Conservation (phyloP, 2,888 invertebrate species). For the Vanessa cardui region DNA sequence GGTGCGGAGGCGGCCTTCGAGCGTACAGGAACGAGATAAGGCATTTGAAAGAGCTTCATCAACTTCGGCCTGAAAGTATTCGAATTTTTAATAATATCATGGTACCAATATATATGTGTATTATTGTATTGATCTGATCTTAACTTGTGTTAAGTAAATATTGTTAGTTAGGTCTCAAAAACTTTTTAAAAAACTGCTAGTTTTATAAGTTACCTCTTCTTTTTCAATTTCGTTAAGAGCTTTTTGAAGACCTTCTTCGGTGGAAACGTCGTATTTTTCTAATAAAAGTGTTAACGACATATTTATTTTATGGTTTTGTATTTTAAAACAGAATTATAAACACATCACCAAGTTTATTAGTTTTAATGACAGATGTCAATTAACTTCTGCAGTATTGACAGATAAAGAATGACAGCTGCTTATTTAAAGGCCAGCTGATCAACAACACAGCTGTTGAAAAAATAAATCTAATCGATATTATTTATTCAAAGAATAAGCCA, state of each 20-base stretch:
- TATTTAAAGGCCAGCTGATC: slow-evolving; percentile 3
- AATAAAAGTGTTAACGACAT: slow-evolving; percentile 60
- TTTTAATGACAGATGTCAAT: slow-evolving; percentile 1
- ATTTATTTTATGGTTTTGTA: not conserved
- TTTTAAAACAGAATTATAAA: slow-evolving; percentile 1
- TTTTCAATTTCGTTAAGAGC: slow-evolving; percentile 82
- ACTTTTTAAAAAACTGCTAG: not conserved
- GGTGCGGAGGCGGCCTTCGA: slow-evolving; percentile 91
- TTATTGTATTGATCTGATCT: too few relatives aligned
- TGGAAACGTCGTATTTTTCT: slow-evolving; percentile 78
- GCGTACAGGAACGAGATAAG: slow-evolving; percentile 87
- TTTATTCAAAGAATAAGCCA: not conserved
- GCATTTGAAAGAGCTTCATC: slow-evolving; percentile 87
- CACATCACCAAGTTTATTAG: slow-evolving; percentile 3
- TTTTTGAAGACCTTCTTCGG: slow-evolving; percentile 82
- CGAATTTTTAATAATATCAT: not conserved
- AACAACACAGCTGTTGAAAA: not conserved
- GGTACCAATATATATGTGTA: too few relatives aligned
- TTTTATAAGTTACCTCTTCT: slow-evolving; percentile 75
- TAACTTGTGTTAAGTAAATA: too few relatives aligned
- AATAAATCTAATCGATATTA: not conserved
- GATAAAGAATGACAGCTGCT: slow-evolving; percentile 1
- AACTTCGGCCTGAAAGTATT: slow-evolving; percentile 83
- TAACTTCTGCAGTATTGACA: slow-evolving; percentile 1
- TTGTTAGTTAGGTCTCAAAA: too few relatives aligned